Evolutionary conservation across 2,888 invertebrate species (phyloP), one percentile per base, ranked within the genome.

Genomic region (Congeria kusceri): DNA sequence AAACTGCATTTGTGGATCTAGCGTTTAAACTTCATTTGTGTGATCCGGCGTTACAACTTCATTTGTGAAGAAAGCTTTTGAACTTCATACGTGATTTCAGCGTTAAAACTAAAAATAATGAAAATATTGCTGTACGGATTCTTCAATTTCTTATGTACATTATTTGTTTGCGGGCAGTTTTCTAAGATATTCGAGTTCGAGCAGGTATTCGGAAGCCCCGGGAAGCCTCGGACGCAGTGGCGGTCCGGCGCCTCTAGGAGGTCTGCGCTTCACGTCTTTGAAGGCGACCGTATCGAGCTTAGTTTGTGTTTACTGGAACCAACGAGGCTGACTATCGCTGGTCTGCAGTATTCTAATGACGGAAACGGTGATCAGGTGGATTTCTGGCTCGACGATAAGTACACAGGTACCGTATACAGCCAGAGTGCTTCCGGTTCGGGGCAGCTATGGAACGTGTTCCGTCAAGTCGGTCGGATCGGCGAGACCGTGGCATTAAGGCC

Each of bases 291-390:
- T 9, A 23, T 82, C 15, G 49, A 66, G 39, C 3, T 82, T 3
- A 61, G 68, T 39, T n/a, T 82, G 18, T 82, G 82, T 69, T 23
- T 72, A 53, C 4, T 28, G 15, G 62, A 78, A 25, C 4, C 46
- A 23, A 29, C 65, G 1, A 56, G 29, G 1, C 20, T 82, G 9
- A 23, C 47, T 11, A 47, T 78, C 25, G 53, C 23, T 3, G 59
- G n/a, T 3, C n/a, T 82, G 7, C 1, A 61, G 3, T 78, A 75
- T 57, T 78, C 78, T 3, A 82, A 82, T 62, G 82, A 82, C 29
- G 82, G 82, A 2, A 53, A 53, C 0, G 27, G 62, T 25, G 82
- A 82, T 63, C 56, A 7, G 3, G 58, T 82, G 11, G 25, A 18
- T 15, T 49, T 82, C 2, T 23, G 25, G 23, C 1, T 76, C 0